Evolutionary conservation across 2,797 vertebrate genomes (phyloP).

Genomic region (Pipistrellus kuhlii): DNA sequence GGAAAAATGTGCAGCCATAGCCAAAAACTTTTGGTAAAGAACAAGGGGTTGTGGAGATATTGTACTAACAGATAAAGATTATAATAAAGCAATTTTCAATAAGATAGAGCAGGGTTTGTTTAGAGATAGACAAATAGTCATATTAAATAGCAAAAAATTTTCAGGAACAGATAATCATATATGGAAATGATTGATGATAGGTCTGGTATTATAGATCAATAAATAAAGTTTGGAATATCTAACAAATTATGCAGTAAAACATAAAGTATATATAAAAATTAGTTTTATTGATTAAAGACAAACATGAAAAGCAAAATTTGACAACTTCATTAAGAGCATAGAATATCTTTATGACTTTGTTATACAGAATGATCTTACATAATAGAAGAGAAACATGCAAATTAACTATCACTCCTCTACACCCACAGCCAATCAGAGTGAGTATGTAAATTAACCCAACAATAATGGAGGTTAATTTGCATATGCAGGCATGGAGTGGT

Average conservation of each 20-base stretch:
- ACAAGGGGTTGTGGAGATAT: not conserved
- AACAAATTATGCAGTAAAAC: constrained; percentile 15
- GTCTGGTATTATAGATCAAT: not conserved
- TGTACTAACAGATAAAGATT: not conserved
- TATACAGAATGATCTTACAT: not conserved
- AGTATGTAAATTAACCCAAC: no score
- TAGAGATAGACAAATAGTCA: not conserved
- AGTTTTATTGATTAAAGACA: constrained; percentile 23
- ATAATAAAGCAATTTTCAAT: not conserved
- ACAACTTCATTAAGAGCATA: not conserved
- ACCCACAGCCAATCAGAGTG: no score
- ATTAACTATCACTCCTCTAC: no score
- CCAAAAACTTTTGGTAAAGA: not conserved
- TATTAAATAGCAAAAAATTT: not conserved
- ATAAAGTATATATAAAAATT: not conserved
- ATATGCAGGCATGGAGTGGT: no score
- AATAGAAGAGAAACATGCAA: no score
- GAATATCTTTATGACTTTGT: not conserved
- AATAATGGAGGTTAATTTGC: no score
- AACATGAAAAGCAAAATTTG: not conserved
- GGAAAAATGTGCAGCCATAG: not conserved
- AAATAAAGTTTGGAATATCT: not conserved
- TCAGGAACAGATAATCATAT: not conserved
- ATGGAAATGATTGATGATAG: constrained; percentile 7
- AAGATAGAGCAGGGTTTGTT: not conserved